Base-by-base conservation (phyloP, 2,113 vertebrate species). In the Gallinago media region DNA sequence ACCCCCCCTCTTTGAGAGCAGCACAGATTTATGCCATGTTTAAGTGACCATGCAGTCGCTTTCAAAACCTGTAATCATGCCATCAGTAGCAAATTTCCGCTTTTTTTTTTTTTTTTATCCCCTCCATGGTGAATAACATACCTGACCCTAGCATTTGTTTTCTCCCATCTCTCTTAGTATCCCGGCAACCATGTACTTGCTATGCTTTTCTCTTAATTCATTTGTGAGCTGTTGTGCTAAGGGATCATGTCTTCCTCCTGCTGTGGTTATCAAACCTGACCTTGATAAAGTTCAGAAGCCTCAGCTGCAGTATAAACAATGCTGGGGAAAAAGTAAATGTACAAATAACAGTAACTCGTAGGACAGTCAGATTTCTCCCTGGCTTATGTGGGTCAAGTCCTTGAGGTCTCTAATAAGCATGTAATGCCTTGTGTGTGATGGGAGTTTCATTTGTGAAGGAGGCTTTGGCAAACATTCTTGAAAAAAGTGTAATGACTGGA, bases 71-170 rank as follows among this genome's bases (percentile, higher is more conserved):
- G 31, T 62, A 89, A 70, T 65, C 81, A 18, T 59, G 68, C 38
- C 20, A 49, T 74, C 66, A 32, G 38, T 73, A 71, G 44, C 82
- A 96, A 80, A 62, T 66, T 17, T 52, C 25, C 52, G 17, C 27
- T 29, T 29, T 54, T 29, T 54, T 52, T 9, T 52, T 9, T 46
- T 20, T 50, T 50, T 50, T 50, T 14, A 54, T 9, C 16, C 27
- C 52, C 27, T 54, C 26, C 12, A 5, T 62, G 25, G 15, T 54
- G 40, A 62, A 26, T 44, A 81, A 47, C 32, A 17, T 81, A 36
- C 34, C 58, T 91, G 74, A 89, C 85, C 81, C 78, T 59, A 85
- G 52, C 38, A 20, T 89, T 94, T 96, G 66, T 85, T 92, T 91
- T 75, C 76, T 82, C 36, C 16, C 49, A 21, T 63, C 38, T 71